Evolutionary conservation across 2,888 invertebrate genomes (phyloP).

Genomic region (Atethmia centrago): DNA sequence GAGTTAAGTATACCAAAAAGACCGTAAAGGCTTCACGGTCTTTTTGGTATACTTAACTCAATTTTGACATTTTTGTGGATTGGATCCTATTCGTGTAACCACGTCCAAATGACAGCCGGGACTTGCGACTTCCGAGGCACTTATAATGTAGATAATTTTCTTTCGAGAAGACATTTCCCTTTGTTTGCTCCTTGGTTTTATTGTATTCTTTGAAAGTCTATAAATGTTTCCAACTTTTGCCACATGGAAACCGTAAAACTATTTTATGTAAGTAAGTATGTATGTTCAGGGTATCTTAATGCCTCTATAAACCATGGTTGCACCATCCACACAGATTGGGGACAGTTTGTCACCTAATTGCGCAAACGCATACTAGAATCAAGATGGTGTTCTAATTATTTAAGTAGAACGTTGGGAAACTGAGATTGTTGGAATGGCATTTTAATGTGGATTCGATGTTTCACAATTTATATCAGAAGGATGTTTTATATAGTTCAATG

Average conservation of each 20-base stretch:
- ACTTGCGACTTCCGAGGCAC: background rate
- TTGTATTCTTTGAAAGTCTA: conserved; percentile 4
- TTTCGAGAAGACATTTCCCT: background rate
- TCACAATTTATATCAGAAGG: background rate
- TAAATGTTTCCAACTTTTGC: conserved; percentile 22
- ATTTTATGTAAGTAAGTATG: conserved; percentile 35
- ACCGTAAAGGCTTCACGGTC: too few relatives aligned
- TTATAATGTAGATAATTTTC: background rate
- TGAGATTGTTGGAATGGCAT: conserved; percentile 20
- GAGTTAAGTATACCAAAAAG: too few relatives aligned
- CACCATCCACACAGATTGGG: conserved; percentile 56
- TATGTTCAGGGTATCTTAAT: conserved; percentile 64
- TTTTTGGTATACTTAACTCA: too few relatives aligned
- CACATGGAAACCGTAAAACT: conserved; percentile 46
- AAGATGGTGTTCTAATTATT: conserved; percentile 59
- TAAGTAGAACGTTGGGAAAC: conserved; percentile 53
- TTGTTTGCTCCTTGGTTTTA: background rate
- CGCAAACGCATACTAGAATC: conserved; percentile 55
- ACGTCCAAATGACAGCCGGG: background rate
- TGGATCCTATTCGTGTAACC: too few relatives aligned
- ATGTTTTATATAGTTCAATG: background rate
- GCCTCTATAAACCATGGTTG: conserved; percentile 62
- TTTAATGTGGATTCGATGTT: conserved; percentile 20
- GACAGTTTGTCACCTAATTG: conserved; percentile 61
- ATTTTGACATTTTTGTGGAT: too few relatives aligned